A percentile compares a stretch with the other conserved stretches of the same genome.
Conservation (phyloP, 2,888 invertebrate species). For the Sphecodes monilicornis region DNA sequence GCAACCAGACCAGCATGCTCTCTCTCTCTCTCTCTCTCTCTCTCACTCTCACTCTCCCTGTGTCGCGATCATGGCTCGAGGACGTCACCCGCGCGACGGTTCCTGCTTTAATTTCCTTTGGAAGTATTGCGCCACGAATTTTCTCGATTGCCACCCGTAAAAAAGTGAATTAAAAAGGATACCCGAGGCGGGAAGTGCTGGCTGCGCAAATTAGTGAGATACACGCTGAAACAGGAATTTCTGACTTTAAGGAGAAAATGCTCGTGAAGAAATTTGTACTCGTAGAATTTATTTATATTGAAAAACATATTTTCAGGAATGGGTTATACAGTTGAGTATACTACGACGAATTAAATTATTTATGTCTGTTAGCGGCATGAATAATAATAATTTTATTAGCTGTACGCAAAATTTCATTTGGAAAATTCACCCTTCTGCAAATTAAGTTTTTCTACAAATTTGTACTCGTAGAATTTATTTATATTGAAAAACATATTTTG, state of each 20-base stretch:
- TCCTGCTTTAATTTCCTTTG: constrained; percentile 48
- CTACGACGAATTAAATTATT: background rate
- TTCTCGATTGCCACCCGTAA: constrained; percentile 20
- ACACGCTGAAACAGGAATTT: constrained; percentile 2
- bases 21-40: background rate
- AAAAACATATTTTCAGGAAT: background rate
- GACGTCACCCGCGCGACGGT: constrained; percentile 13
- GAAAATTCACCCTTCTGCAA: no score
- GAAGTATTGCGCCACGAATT: constrained; percentile 18
- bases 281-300: background rate
- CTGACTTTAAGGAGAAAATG: background rate
- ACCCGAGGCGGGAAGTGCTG: constrained; percentile 21
- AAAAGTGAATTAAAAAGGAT: constrained; percentile 32
- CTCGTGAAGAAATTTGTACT: background rate
- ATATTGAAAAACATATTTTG: background rate
- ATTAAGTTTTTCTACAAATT: background rate
- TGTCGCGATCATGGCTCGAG: constrained; percentile 26
- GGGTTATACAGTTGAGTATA: background rate
- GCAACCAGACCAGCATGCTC: constrained; percentile 8
- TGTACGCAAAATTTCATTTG: no score
- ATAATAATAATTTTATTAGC: no score
- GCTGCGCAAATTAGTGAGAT: constrained; percentile 31
- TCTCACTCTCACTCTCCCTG: no score
- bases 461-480: background rate
- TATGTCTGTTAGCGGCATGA: background rate